phyloP scores from a whole-genome alignment of 1,140 invertebrate species.

The Drosophila melanogaster region DNA sequence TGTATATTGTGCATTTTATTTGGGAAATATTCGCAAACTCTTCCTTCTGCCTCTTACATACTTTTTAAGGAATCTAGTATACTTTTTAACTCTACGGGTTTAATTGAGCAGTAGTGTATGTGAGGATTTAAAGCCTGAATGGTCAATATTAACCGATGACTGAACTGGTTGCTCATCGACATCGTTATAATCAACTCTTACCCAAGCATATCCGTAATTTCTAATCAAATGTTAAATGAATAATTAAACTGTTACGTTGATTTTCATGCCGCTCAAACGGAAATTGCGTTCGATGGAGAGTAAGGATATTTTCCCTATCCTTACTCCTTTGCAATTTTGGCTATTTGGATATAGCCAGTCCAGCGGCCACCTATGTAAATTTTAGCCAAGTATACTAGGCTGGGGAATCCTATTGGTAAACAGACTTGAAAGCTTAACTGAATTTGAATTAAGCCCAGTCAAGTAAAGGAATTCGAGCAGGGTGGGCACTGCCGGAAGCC shows the following conservation, averaged over 20 bases:
- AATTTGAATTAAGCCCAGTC: slow-evolving; percentile 22
- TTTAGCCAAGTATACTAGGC: not conserved
- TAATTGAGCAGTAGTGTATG: not conserved
- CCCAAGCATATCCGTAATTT: slow-evolving; percentile 38
- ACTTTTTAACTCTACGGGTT: not conserved
- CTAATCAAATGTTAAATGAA: slow-evolving; percentile 49
- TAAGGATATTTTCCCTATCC: slow-evolving; percentile 1
- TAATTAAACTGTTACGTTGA: slow-evolving; percentile 46
- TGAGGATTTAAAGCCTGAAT: slow-evolving; percentile 18
- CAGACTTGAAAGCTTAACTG: slow-evolving; percentile 16
- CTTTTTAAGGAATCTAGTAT: no score
- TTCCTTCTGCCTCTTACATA: no score
- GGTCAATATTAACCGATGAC: slow-evolving; percentile 47
- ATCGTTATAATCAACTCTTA: slow-evolving; percentile 23
- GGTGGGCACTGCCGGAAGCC: not conserved
- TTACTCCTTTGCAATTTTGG: not conserved
- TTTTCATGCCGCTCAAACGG: slow-evolving; percentile 11
- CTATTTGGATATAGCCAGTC: not conserved
- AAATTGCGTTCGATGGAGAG: slow-evolving; percentile 15
- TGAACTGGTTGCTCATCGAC: slow-evolving; percentile 30
- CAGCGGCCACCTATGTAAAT: slow-evolving; percentile 10
- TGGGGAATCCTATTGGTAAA: slow-evolving; percentile 13
- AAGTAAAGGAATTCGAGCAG: not conserved
- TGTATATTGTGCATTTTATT: no score
- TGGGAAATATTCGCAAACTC: no score